phyloP scores from a whole-genome alignment of 2,888 invertebrate species.

The Oscheius sp. region DNA sequence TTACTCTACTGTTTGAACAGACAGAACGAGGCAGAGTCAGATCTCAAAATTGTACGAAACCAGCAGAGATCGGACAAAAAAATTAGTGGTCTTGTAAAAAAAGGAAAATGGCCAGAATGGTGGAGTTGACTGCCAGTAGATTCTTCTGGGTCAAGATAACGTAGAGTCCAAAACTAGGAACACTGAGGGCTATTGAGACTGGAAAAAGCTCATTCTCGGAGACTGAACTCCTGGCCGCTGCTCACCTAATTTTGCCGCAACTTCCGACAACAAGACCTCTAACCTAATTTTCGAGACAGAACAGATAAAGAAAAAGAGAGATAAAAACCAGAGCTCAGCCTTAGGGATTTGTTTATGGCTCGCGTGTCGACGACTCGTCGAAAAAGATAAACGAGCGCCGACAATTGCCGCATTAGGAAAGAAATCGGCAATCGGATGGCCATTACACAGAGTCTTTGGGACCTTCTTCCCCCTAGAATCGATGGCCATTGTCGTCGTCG shows the following conservation, averaged over 20 bases:
- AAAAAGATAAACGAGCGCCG: slow-evolving; percentile 25
- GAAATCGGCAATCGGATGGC: slow-evolving; percentile 27
- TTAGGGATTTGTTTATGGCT: slow-evolving; percentile 3
- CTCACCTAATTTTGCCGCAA: background rate
- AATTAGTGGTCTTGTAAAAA: no score
- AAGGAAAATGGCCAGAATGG: no score
- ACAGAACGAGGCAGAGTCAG: no score
- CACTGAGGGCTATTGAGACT: no score
- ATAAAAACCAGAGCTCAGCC: background rate
- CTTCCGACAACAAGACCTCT: background rate
- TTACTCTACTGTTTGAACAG: no score
- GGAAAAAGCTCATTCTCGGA: no score
- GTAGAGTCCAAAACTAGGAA: no score
- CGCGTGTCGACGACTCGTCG: slow-evolving; percentile 10
- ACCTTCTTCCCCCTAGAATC: background rate
- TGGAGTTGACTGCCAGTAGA: no score
- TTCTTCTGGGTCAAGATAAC: no score
- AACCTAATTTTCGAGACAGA: slow-evolving; percentile 1
- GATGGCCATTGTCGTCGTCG: slow-evolving; percentile 19
- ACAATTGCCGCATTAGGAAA: slow-evolving; percentile 30
- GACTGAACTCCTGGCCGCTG: background rate
- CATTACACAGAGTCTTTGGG: slow-evolving; percentile 8
- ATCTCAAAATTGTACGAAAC: no score
- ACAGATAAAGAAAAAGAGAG: background rate
- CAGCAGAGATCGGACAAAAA: no score